These are phyloP conservation scores for Pristionchus arcanus DNA, from an alignment of 2,888 invertebrate genomes.

Conservation along the genomic window DNA sequence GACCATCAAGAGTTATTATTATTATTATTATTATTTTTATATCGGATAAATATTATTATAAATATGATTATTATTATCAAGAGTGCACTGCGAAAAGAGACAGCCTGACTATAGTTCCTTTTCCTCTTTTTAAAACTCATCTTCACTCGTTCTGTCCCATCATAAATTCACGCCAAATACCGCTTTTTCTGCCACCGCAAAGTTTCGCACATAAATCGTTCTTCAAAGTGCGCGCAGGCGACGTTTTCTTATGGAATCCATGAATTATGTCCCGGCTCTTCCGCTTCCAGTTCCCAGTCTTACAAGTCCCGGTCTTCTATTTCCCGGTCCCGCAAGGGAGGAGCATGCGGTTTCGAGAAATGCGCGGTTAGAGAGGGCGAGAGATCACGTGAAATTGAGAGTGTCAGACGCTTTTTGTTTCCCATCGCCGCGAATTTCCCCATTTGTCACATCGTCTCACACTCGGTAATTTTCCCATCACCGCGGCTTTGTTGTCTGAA, in stretches of 20 bases:
- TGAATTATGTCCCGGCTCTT: not conserved
- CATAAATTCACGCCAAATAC: not conserved
- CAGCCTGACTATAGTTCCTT: no score
- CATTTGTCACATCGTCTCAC: not conserved
- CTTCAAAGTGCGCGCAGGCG: not conserved
- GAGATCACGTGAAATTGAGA: not conserved
- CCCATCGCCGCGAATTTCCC: not conserved
- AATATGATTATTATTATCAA: no score
- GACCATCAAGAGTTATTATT: no score
- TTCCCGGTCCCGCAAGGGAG: not conserved
- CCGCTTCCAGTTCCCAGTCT: not conserved
- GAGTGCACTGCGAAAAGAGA: no score
- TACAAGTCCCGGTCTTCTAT: not conserved
- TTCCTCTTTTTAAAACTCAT: not conserved
- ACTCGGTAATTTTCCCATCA: not conserved
- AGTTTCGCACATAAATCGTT: constrained; percentile 10
- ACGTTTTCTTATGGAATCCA: not conserved
- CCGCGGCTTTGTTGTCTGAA: not conserved
- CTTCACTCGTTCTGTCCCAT: not conserved
- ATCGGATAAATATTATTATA: no score
- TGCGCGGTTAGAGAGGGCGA: not conserved
- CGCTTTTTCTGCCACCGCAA: not conserved
- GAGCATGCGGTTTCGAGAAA: not conserved
- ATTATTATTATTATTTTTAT: no score
- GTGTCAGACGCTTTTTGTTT: not conserved